Base-by-base conservation (phyloP, 2,797 vertebrate species). In the Cephalopachus bancanus region DNA sequence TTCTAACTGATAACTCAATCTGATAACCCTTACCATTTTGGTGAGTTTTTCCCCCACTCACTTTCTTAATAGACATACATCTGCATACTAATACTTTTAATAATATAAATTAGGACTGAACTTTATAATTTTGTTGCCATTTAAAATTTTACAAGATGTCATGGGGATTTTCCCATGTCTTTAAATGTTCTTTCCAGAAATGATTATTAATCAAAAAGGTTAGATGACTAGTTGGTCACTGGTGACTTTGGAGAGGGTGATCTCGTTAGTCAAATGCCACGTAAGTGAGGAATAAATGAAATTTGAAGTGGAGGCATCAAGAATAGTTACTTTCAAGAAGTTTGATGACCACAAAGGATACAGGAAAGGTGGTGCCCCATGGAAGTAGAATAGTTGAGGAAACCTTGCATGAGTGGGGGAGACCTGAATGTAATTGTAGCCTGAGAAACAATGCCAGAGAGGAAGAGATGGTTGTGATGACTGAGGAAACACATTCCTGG, bases 61-160 rank as follows among this genome's bases (percentile, higher is more conserved):
- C 24, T 81, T 90, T 59, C 53, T 71, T 60, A 90, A 79, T 6
- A 53, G 44, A 59, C 37, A 28, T 7, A 57, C 12, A 65, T 10
- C n/a, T 51, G 12, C 8, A 65, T 75, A 55, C 5, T 44, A 64
- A 83, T 16, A 37, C 44, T 88, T 91, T 64, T 64, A 88, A 33
- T 75, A 69, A 91, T n/a, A 86, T n/a, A 81, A 69, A 22, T 65
- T 91, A 62, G 22, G 44, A 57, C 30, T 17, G 62, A 57, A 76
- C 20, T 59, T 37, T 60, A 37, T 30, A 88, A 72, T 94, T 89
- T 88, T 30, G n/a, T 94, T 88, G 78, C n/a, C 62, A 49, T 64
- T 59, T 62, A 85, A 44, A 9, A 49, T 74, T 79, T 84, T 75
- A 57, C 55, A 51, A 33, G 67, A 30, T n/a, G 81, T 53, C 8